A percentile compares a stretch with the other conserved stretches of the same genome.
Conservation (phyloP, 2,797 vertebrate genomes). For the Apogon talboti region DNA sequence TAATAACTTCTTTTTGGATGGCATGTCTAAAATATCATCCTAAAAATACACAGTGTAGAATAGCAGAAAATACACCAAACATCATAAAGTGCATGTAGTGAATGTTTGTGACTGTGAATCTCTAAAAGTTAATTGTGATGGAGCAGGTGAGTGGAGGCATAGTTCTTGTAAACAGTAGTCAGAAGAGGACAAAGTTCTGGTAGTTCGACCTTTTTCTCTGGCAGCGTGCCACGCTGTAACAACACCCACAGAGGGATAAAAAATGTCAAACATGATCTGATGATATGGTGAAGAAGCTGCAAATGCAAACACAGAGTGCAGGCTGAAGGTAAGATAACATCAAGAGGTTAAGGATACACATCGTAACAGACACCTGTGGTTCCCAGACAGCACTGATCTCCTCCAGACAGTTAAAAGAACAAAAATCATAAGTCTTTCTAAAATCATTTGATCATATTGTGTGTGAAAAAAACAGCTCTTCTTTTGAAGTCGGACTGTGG, state of each 20-base stretch:
- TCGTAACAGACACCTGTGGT: constrained; percentile 57
- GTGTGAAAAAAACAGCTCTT: constrained; percentile 23
- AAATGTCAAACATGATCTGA: constrained; percentile 61
- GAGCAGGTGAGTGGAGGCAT: constrained; percentile 28
- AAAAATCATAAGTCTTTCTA: constrained; percentile 50
- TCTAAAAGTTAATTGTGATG: constrained; percentile 3
- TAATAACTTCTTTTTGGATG: too few relatives aligned
- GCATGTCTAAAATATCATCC: too few relatives aligned
- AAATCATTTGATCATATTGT: constrained; percentile 59
- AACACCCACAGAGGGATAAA: constrained; percentile 29
- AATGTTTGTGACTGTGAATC: constrained; percentile 15
- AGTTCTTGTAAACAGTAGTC: constrained; percentile 44
- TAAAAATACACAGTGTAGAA: too few relatives aligned
- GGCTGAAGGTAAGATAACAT: constrained; percentile 55
- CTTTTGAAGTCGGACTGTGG: constrained; percentile 63
- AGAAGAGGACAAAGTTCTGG: constrained; percentile 26
- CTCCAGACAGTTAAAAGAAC: constrained; percentile 53
- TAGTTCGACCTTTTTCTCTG: constrained; percentile 26
- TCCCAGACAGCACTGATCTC: constrained; percentile 46
- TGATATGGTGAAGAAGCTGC: constrained; percentile 33
- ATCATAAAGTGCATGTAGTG: constrained; percentile 16
- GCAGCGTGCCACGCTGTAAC: constrained; percentile 40
- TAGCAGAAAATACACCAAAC: neutral
- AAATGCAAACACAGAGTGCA: constrained; percentile 40
- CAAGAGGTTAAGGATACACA: constrained; percentile 35